Percentiles rank a stretch among this genome's conserved stretches.
phyloP scores from a whole-genome alignment of 2,797 vertebrate genomes.

The Astyanax mexicanus region DNA sequence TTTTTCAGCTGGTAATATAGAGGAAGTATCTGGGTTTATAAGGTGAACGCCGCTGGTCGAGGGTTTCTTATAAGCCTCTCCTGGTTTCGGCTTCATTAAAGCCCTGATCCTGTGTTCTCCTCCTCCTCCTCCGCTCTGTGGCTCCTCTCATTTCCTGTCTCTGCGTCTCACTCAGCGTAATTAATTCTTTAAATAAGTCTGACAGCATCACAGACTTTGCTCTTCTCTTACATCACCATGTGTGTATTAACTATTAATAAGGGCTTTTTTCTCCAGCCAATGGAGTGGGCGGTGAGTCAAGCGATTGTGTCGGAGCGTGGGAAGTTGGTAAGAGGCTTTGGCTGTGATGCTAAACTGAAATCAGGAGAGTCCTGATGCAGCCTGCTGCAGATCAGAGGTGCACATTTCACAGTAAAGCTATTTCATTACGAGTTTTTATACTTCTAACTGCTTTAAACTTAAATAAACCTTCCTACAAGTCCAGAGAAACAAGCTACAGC shows the following conservation, averaged over 20 bases:
- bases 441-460: neutral
- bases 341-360: conserved; percentile 1
- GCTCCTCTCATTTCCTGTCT: neutral
- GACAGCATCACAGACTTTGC: neutral
- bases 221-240: conserved; percentile 24
- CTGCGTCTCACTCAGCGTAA: neutral
- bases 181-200: conserved; percentile 27
- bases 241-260: conserved; percentile 13
- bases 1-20: neutral
- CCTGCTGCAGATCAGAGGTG: neutral
- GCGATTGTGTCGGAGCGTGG: neutral
- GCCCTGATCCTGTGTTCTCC: neutral
- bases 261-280: neutral
- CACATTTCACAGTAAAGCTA: neutral
- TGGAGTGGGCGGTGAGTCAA: neutral
- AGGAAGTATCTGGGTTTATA: neutral
- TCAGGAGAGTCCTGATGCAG: neutral
- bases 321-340: neutral
- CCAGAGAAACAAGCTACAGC: too few relatives aligned
- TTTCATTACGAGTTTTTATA: neutral
- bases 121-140: neutral
- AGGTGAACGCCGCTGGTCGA: too few relatives aligned
- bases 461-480: too few relatives aligned
- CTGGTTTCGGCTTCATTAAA: neutral
- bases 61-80: neutral